Evolutionary conservation across 2,888 invertebrate species (phyloP).

Genomic region (Macaria notata): DNA sequence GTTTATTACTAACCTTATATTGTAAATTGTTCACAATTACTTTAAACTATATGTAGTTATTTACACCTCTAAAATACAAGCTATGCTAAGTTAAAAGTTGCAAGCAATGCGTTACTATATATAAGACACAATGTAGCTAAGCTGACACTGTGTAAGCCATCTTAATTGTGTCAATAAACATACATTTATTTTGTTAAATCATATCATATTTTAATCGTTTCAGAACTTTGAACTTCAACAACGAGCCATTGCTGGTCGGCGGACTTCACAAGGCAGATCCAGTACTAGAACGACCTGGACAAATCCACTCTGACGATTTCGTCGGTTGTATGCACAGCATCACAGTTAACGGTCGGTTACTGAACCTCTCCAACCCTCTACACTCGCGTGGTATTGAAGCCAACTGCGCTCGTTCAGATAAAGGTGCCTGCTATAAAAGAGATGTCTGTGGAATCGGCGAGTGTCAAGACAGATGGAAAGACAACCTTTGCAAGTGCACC

Average conservation of each 20-base stretch:
- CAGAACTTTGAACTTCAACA: conserved; percentile 95
- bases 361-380: conserved; percentile 91
- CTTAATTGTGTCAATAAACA: too few species aligned
- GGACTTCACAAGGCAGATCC: conserved; percentile 93
- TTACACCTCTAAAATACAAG: too few species aligned
- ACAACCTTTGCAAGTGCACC: conserved; percentile 87
- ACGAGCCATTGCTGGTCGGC: conserved; percentile 92
- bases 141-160: too few species aligned
- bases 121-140: too few species aligned
- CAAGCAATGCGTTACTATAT: too few species aligned
- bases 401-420: conserved; percentile 88
- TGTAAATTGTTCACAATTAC: too few species aligned
- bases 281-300: conserved; percentile 93
- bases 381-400: conserved; percentile 87
- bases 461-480: conserved; percentile 94
- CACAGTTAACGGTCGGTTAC: conserved; percentile 90
- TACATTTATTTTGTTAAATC: too few species aligned
- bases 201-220: conserved; percentile 46
- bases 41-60: too few species aligned
- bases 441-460: conserved; percentile 82
- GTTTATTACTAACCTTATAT: too few species aligned
- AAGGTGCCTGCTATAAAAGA: conserved; percentile 84
- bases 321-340: conserved; percentile 97
- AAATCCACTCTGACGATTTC: conserved; percentile 95
- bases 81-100: too few species aligned